Base-by-base conservation (phyloP, 1,140 invertebrate genomes). In the Saxidomus purpurata region DNA sequence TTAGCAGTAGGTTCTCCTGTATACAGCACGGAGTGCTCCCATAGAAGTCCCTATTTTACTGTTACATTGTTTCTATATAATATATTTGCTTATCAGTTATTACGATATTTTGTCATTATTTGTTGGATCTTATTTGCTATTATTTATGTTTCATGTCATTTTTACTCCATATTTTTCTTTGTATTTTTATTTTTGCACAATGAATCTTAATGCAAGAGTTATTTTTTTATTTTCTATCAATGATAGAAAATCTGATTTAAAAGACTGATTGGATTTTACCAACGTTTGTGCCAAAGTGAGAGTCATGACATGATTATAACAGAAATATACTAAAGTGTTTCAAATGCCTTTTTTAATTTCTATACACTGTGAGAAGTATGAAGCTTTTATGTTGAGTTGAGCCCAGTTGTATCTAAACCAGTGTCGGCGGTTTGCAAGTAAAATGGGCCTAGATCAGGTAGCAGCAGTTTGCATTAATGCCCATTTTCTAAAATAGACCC, bases 181-280 rank as follows among this genome's bases (percentile, higher is more conserved):
- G 22, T 76, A 43, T 13, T 49, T 28, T 22, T 76, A 49, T 76
- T 76, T 71, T 22, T 76, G 71, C 71, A 76, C 71, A 40, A 76
- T 76, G 71, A 76, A 76, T 76, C 71, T 76, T 25, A 76, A 76
- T 76, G 71, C 71, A 76, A 76, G 71, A 76, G 71, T 76, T 76
- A 76, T 76, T 76, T 19, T 74, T n/a, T 76, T 67, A 9, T 76
- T 71, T 71, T 71, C 38, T 71, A 43, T 63, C 59, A 28, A 4
- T 63, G 59, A 63, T 63, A 63, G 59, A 63, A 63, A 63, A 43
- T 9, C 40, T 76, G 71, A 76, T 76, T 76, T 1, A 47, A n/a
- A n/a, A 47, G 40, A 25, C 40, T 76, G 71, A 76, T 76, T 76
- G 71, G 71, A 43, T 47, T n/a, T 47, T 28, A 43, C 22, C 8